A percentile compares a stretch with the other conserved stretches of the same genome.
phyloP scores from a whole-genome alignment of 2,113 vertebrate species.

The Aptenodytes patagonicus region DNA sequence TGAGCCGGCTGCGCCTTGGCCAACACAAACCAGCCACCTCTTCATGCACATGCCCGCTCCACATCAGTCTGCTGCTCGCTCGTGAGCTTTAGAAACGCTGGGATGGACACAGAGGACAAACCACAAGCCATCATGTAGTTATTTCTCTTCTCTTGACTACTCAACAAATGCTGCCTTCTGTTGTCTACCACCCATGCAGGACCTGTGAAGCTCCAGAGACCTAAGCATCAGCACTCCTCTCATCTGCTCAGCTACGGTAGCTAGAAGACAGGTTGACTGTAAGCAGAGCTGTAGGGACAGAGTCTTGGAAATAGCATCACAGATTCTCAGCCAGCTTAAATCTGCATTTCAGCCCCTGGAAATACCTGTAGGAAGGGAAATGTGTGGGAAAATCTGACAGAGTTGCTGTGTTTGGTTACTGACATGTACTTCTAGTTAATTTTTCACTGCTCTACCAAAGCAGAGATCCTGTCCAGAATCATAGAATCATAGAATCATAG shows the following conservation, averaged over 20 bases:
- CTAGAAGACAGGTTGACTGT: not conserved
- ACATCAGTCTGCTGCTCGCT: not conserved
- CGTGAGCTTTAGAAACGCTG: not conserved
- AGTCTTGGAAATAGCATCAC: not conserved
- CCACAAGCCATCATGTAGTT: not conserved
- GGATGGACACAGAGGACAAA: not conserved
- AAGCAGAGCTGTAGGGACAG: not conserved
- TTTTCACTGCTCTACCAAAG: constrained; percentile 27
- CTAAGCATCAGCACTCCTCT: not conserved
- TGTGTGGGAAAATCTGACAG: not conserved
- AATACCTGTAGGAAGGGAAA: not conserved
- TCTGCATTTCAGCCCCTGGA: not conserved
- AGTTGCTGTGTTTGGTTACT: not conserved
- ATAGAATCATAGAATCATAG: no score
- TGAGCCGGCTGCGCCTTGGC: not conserved
- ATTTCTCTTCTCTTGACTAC: not conserved
- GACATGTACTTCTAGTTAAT: constrained; percentile 14
- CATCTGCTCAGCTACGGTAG: not conserved
- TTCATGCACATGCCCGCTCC: fast-evolving
- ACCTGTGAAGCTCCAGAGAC: not conserved
- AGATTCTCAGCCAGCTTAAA: not conserved
- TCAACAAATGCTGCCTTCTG: not conserved
- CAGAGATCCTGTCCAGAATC: not conserved
- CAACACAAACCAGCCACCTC: not conserved
- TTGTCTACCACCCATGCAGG: not conserved